These are phyloP conservation scores for Entomobrya multifasciata DNA, from an alignment of 2,888 invertebrate genomes.

Conservation along the genomic window DNA sequence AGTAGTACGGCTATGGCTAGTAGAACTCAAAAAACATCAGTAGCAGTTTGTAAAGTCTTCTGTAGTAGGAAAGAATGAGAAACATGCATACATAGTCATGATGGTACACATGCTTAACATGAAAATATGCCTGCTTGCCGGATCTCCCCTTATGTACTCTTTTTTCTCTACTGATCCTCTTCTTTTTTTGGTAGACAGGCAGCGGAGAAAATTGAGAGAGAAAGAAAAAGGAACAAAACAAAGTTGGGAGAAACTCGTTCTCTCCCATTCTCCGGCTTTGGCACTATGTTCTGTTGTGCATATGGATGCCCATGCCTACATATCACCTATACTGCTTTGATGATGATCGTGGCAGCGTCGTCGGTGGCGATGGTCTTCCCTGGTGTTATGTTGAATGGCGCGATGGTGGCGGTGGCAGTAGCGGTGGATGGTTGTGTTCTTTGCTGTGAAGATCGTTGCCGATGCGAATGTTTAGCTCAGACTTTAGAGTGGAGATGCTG, in stretches of 20 bases:
- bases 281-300: slow-evolving; percentile 28
- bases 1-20: neutral
- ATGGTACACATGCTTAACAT: slow-evolving; percentile 39
- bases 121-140: slow-evolving; percentile 53
- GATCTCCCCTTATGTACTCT: slow-evolving; percentile 41
- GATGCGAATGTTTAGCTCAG: slow-evolving; percentile 28
- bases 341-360: neutral
- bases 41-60: neutral
- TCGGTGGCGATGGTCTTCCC: slow-evolving; percentile 33
- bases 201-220: slow-evolving; percentile 11
- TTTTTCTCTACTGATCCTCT: slow-evolving; percentile 27
- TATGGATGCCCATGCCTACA: slow-evolving; percentile 31
- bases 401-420: slow-evolving; percentile 10
- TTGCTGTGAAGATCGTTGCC: slow-evolving; percentile 44
- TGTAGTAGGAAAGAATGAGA: neutral
- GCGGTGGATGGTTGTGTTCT: too few species aligned
- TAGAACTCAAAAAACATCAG: neutral
- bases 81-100: neutral
- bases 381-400: slow-evolving; percentile 48
- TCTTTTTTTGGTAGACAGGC: slow-evolving; percentile 31
- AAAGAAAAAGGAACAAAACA: slow-evolving; percentile 36
- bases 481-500: neutral
- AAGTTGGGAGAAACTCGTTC: slow-evolving; percentile 35
- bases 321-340: neutral
- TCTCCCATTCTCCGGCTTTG: too few species aligned